These are phyloP conservation scores for Brienomyrus longianalis DNA, from an alignment of 2,113 vertebrate genomes.

Conservation along the genomic window DNA sequence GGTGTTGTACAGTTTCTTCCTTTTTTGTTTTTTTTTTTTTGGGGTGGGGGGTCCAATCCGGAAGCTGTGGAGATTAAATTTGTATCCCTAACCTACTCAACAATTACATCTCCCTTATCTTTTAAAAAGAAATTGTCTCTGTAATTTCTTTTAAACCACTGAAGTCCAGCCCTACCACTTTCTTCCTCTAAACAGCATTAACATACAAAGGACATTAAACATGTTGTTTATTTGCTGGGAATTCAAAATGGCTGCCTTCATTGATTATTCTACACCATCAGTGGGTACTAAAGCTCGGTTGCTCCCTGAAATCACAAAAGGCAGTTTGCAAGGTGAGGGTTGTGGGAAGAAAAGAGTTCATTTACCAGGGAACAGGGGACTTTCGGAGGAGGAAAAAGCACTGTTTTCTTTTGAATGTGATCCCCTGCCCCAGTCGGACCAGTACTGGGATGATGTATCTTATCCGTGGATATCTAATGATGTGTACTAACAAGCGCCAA, in stretches of 20 bases:
- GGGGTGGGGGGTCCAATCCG: not conserved
- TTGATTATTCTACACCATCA: slow-evolving; percentile 8
- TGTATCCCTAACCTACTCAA: not conserved
- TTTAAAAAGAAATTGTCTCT: not conserved
- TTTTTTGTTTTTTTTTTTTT: not conserved
- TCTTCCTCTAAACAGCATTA: slow-evolving; percentile 3
- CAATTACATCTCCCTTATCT: slow-evolving; percentile 15
- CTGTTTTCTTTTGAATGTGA: not conserved
- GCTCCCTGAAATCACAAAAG: not conserved
- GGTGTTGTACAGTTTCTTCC: not conserved
- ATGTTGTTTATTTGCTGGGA: slow-evolving; percentile 14
- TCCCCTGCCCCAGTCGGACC: not conserved
- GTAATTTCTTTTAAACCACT: slow-evolving; percentile 15
- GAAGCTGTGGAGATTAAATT: slow-evolving; percentile 16
- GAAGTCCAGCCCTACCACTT: not conserved
- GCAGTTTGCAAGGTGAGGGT: not conserved
- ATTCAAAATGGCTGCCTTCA: not conserved
- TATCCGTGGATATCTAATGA: not conserved
- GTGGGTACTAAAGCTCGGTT: slow-evolving; percentile 6
- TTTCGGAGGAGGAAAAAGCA: not conserved
- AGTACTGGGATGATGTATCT: not conserved
- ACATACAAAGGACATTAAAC: not conserved
- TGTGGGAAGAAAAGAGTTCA: not conserved
- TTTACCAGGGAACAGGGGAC: not conserved
- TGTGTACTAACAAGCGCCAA: not conserved